Percentiles rank a stretch among this genome's conserved stretches.
Conservation (phyloP, 2,888 invertebrate genomes). For the Hydriomena furcata region DNA sequence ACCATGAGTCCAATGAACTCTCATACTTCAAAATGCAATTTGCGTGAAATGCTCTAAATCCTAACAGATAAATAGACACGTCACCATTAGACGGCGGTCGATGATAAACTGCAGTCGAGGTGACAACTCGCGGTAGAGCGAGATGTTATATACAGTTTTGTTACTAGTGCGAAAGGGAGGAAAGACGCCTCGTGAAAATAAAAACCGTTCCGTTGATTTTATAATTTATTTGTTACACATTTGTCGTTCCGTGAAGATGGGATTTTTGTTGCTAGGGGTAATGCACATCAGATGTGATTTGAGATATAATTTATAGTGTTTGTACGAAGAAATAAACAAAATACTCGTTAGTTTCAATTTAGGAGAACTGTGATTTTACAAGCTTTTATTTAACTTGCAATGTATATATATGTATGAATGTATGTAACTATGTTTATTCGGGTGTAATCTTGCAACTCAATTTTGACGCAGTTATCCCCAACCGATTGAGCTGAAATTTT, state of each 20-base stretch:
- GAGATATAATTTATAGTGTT: conserved; percentile 79
- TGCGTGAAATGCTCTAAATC: conserved; percentile 63
- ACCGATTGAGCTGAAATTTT: too few relatives aligned
- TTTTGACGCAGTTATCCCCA: too few relatives aligned
- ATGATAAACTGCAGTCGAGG: conserved; percentile 72
- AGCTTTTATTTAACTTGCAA: too few relatives aligned
- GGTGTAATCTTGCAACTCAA: too few relatives aligned
- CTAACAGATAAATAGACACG: conserved; percentile 70
- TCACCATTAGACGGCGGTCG: conserved; percentile 69
- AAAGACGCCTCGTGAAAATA: conserved; percentile 63
- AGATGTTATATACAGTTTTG: conserved; percentile 47
- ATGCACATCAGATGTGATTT: conserved; percentile 81
- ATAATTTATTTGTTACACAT: conserved; percentile 84
- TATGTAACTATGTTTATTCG: too few relatives aligned
- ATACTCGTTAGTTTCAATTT: conserved; percentile 38
- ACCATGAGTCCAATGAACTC: conserved; percentile 59
- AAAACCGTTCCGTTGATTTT: conserved; percentile 80
- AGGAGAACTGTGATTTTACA: too few relatives aligned
- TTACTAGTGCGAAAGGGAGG: conserved; percentile 49
- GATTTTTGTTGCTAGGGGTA: conserved; percentile 78
- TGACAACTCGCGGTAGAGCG: conserved; percentile 62
- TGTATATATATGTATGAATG: too few relatives aligned
- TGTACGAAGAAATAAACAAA: conserved; percentile 74
- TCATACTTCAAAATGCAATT: conserved; percentile 64
- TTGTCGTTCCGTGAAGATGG: conserved; percentile 83